These are phyloP conservation scores for Agrochola lota DNA, from an alignment of 2,888 invertebrate species.

Conservation along the genomic window DNA sequence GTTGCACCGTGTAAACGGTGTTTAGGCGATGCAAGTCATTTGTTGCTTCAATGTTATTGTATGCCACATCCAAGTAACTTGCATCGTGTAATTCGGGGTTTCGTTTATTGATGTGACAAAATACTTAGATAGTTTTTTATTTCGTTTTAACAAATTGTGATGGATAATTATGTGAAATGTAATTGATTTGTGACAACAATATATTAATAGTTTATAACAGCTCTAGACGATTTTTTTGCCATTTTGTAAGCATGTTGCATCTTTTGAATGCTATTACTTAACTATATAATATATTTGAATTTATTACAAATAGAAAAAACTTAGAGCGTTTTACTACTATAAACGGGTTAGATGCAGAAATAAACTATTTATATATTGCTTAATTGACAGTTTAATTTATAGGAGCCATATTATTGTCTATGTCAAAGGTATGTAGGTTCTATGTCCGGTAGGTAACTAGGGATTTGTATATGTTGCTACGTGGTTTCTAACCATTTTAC, in stretches of 20 bases:
- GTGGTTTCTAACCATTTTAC: constrained; percentile 58
- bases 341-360: background rate
- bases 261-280: too few relatives aligned
- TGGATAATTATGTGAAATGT: background rate
- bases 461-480: constrained; percentile 52
- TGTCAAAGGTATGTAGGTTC: constrained; percentile 29
- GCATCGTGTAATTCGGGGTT: background rate
- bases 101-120: background rate
- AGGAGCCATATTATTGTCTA: constrained; percentile 40
- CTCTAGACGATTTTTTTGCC: background rate
- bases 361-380: background rate
- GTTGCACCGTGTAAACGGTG: too few relatives aligned
- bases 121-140: background rate
- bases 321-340: background rate
- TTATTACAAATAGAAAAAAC: background rate
- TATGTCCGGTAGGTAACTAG: constrained; percentile 44
- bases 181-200: constrained; percentile 9
- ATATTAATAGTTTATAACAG: background rate
- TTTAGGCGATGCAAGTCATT: too few relatives aligned
- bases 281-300: background rate
- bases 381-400: constrained; percentile 27
- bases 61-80: too few relatives aligned
- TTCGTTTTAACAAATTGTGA: background rate
- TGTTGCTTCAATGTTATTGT: background rate
- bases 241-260: background rate